Base-by-base conservation (phyloP, 2,797 vertebrate species). In the Eremophila alpestris region DNA sequence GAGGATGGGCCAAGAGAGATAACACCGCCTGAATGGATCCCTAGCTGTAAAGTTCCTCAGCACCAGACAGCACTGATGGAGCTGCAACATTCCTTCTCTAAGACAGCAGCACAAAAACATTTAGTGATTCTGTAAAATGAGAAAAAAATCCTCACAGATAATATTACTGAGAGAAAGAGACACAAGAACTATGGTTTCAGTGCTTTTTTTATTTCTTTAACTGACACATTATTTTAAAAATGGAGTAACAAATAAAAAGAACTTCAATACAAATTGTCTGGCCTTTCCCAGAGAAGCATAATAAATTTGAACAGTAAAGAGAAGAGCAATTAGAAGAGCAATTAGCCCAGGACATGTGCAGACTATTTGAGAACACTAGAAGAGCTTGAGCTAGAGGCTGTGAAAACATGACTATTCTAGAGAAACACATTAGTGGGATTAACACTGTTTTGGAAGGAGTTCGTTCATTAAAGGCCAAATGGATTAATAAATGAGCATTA, bases 101-200 rank as follows among this genome's bases (percentile, higher is more conserved):
- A 97, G 91, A 95, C 97, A 20, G 95, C 94, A 55, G 97, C 96
- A 46, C 97, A 98, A 55, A 97, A 58, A 38, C 41, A 5, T 29
- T 98, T 98, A 83, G 94, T 77, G 95, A 94, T 86, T 97, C 97
- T 5, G 6, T 97, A 90, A 89, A 89, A 56, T 89, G 81, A 55
- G 86, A 27, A 97, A 98, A 98, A 98, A 74, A 97, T 99, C 93
- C 97, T 98, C 86, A 97, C 97, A 77, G 97, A 98, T 81, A 98
- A 98, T 22, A 69, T 94, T 15, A 70, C 78, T 86, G 94, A 48
- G 98, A 82, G 92, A 48, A 98, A 82, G 92, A 98, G 95, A 93
- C 98, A 98, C 26, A 90, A 95, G 54, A 98, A 98, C 95, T 98
- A 92, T 67, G 97, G 98, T 55, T 96, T 98, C 51, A 97, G 98